Conservation (phyloP, 2,888 invertebrate species). For the Schizaphis graminum region DNA sequence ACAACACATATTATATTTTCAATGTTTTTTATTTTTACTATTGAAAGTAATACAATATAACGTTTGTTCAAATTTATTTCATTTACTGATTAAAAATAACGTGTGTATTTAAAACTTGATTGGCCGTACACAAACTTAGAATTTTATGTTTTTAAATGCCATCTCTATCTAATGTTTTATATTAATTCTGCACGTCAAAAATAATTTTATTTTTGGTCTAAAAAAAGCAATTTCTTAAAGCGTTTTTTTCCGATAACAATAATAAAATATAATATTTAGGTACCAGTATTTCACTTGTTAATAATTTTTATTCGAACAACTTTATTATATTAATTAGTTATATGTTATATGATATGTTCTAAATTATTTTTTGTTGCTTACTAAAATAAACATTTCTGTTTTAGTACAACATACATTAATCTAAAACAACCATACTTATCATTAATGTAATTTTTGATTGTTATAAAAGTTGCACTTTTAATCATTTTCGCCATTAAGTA, state of each 20-base stretch:
- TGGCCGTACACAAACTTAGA: background rate
- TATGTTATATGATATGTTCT: too few relatives aligned
- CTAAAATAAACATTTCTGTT: background rate
- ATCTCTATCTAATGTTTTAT: too few relatives aligned
- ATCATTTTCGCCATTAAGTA: too few relatives aligned
- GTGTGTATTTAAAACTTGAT: background rate
- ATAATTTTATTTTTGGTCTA: background rate
- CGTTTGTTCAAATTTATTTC: background rate
- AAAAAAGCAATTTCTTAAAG: background rate
- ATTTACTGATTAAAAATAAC: background rate
- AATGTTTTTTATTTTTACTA: background rate
- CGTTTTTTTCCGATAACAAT: background rate
- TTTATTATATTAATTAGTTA: background rate
- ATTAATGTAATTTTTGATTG: background rate
- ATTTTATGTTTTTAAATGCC: background rate
- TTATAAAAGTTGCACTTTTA: background rate
- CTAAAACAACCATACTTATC: background rate
- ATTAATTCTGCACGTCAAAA: background rate
- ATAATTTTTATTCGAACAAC: background rate
- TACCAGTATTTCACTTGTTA: background rate
- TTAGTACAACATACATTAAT: background rate
- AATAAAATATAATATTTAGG: background rate
- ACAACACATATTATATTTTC: background rate
- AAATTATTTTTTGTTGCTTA: background rate
- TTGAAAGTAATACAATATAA: background rate